A percentile compares a stretch with the other conserved stretches of the same genome.
Conservation (phyloP, 2,797 vertebrate species). For the Enoplosus armatus region DNA sequence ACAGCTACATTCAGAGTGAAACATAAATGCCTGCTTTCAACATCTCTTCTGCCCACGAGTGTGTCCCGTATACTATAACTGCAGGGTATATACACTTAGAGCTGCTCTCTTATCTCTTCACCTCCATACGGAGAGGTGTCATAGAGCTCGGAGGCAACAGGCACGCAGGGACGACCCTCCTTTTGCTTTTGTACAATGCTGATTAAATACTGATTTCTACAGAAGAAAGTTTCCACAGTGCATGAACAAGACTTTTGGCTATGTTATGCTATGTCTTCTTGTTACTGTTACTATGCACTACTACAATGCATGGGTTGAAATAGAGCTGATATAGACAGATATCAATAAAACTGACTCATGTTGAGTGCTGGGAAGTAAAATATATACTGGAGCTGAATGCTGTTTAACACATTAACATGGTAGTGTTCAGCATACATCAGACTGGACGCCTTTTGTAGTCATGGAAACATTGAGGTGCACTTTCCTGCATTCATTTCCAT, state of each 20-base stretch:
- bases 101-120: not conserved
- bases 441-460: slow-evolving; percentile 26
- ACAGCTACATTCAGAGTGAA: not conserved
- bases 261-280: not conserved
- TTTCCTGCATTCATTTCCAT: slow-evolving; percentile 21
- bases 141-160: too few relatives aligned
- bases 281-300: too few relatives aligned
- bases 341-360: not conserved
- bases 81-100: not conserved
- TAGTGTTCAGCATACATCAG: not conserved
- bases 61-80: not conserved
- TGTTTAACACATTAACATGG: not conserved
- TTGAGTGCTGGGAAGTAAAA: not conserved
- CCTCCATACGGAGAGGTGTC: not conserved
- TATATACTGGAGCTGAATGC: not conserved
- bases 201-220: slow-evolving; percentile 4
- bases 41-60: not conserved
- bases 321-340: not conserved
- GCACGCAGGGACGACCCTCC: not conserved
- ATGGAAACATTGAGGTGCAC: slow-evolving; percentile 32
- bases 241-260: not conserved
- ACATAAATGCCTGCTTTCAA: not conserved
- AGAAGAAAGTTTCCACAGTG: not conserved
- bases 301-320: not conserved
- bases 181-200: not conserved